These are phyloP conservation scores for Ammodytes marinus DNA, from an alignment of 2,113 vertebrate genomes.

Conservation along the genomic window DNA sequence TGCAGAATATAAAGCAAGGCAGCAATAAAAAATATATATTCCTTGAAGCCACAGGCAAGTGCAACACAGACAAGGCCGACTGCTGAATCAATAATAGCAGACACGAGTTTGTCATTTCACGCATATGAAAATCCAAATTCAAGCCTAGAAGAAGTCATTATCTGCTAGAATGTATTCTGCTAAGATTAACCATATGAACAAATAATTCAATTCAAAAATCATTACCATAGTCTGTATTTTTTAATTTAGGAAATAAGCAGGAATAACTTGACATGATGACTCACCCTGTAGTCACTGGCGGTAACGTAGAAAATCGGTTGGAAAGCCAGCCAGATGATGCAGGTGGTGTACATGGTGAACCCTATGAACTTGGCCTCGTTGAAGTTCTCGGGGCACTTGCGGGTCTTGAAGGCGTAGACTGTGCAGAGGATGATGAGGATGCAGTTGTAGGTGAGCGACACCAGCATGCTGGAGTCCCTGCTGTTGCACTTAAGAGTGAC, in stretches of 20 bases:
- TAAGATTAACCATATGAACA: conserved; percentile 31
- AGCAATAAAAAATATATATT: conserved; percentile 24
- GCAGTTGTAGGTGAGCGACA: conserved; percentile 97
- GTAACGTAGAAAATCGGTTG: conserved; percentile 99
- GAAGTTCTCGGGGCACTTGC: conserved; percentile 99
- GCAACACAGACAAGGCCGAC: conserved; percentile 13
- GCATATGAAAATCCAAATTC: conserved; percentile 24
- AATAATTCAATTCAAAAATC: conserved; percentile 28
- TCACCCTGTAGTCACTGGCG: conserved; percentile 98
- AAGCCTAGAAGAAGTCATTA: conserved; percentile 35
- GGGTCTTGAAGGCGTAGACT: conserved; percentile 98
- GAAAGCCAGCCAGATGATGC: conserved; percentile 99
- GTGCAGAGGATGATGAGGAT: conserved; percentile 98
- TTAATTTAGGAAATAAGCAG: conserved; percentile 11
- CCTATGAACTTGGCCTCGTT: conserved; percentile 99
- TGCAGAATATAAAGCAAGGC: conserved; percentile 18
- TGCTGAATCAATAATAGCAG: conserved; percentile 29
- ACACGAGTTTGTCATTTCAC: conserved; percentile 25
- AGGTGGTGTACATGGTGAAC: conserved; percentile 99
- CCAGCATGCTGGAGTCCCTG: conserved; percentile 95
- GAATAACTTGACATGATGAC: conserved; percentile 56
- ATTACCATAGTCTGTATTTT: conserved; percentile 9
- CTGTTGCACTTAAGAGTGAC: conserved; percentile 98
- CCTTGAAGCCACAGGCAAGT: not conserved
- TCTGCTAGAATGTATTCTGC: conserved; percentile 25